A percentile compares a stretch with the other conserved stretches of the same genome.
phyloP scores from a whole-genome alignment of 2,113 vertebrate genomes.

The Atherinomorus stipes region DNA sequence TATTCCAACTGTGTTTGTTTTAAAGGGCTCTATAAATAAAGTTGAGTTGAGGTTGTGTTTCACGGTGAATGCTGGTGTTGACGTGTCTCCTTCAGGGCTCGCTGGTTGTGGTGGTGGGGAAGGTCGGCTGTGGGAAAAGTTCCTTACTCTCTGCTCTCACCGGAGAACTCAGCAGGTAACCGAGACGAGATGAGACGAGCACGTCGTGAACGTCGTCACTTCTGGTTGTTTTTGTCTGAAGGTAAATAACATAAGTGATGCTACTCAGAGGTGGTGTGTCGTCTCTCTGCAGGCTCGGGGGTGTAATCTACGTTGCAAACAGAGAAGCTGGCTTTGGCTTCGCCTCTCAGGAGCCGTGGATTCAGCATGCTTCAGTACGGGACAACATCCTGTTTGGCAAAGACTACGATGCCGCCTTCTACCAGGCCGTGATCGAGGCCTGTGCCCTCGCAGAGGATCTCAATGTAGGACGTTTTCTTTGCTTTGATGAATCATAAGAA shows the following conservation, averaged over 20 bases:
- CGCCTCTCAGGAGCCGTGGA: slow-evolving; percentile 94
- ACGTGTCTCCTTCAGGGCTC: slow-evolving; percentile 81
- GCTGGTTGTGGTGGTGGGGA: slow-evolving; percentile 92
- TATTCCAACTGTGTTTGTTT: too few species aligned
- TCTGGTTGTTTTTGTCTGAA: not conserved
- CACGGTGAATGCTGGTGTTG: not conserved
- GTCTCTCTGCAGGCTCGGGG: slow-evolving; percentile 80
- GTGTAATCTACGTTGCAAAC: slow-evolving; percentile 84
- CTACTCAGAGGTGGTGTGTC: too few species aligned
- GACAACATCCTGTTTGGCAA: slow-evolving; percentile 96
- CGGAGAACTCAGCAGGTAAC: slow-evolving; percentile 93
- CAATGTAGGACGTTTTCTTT: slow-evolving; percentile 75
- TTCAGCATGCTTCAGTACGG: slow-evolving; percentile 93
- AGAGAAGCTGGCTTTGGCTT: slow-evolving; percentile 90
- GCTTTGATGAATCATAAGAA: not conserved
- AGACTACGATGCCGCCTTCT: slow-evolving; percentile 86
- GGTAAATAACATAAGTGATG: not conserved
- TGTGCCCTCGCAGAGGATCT: slow-evolving; percentile 93
- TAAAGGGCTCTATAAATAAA: too few species aligned
- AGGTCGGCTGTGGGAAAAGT: slow-evolving; percentile 96
- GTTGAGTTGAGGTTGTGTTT: too few species aligned
- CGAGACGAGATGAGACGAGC: too few species aligned
- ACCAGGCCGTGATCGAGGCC: slow-evolving; percentile 89
- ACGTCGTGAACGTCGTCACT: not conserved
- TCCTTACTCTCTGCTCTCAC: slow-evolving; percentile 91